phyloP scores from a whole-genome alignment of 2,113 vertebrate genomes.

The Centropus bengalensis region DNA sequence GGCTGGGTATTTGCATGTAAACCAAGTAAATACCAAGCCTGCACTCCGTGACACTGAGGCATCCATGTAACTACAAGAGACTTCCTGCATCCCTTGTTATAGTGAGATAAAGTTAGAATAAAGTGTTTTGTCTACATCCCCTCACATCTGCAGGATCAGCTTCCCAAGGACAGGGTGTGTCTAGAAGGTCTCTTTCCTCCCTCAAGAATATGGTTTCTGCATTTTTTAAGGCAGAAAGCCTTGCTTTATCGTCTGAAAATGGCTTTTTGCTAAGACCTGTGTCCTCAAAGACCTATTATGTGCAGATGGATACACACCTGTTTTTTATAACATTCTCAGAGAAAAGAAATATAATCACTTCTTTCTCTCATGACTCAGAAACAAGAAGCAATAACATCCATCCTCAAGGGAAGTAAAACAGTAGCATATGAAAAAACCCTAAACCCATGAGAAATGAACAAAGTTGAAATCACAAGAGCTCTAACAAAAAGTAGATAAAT shows the following conservation, averaged over 20 bases:
- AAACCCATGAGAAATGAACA: neutral
- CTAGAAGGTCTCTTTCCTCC: neutral
- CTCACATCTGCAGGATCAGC: neutral
- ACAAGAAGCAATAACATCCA: neutral
- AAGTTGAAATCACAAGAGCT: neutral
- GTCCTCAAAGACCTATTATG: neutral
- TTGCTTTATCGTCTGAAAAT: neutral
- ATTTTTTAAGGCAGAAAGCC: neutral
- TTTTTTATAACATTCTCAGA: neutral
- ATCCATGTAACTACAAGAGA: neutral
- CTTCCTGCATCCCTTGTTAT: neutral
- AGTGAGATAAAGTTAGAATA: neutral
- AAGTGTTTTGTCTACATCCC: neutral
- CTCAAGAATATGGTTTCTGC: neutral
- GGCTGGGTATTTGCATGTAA: neutral
- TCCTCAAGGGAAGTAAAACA: neutral
- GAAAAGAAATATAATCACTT: neutral
- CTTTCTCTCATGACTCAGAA: neutral
- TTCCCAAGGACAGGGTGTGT: neutral
- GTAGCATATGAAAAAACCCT: rapidly evolving
- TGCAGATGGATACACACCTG: neutral
- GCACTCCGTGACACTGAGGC: neutral
- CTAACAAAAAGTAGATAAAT: neutral
- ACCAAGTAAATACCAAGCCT: neutral
- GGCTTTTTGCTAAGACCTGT: neutral